Base-by-base conservation (phyloP, 2,797 vertebrate genomes). In the Sylvia borin region DNA sequence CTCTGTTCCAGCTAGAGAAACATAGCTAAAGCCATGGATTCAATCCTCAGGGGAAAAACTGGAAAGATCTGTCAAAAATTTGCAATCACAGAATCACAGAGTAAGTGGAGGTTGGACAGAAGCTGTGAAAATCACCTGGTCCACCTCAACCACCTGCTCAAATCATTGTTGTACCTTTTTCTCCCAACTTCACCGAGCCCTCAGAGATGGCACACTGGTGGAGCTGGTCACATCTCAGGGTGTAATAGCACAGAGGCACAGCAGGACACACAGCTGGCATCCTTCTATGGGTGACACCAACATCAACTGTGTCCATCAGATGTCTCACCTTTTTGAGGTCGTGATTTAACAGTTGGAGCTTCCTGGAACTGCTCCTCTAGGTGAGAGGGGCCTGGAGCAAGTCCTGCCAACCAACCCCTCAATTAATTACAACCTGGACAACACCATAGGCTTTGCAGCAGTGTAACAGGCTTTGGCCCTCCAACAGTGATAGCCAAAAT, bases 201-300 rank as follows among this genome's bases (percentile, higher is more conserved):
- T 32, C 5, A 2, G 82, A 42, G 57, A 62, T 27, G 27, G 45
- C 70, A 8, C 0, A 0, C 26, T 11, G 26, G 10, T 17, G 19
- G 26, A 38, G 50, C 27, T 29, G 34, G 13, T 42, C 70, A 42
- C 1, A 0, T 11, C 22, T 32, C 53, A 16, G 81, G n/a, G 27
- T 40, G 19, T 15, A 13, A 42, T 3, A 54, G 36, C 62, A 72
- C 45, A 62, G 64, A 50, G 26, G 36, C 22, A 42, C 32, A 50
- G 89, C 47, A 76, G 68, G 55, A 76, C 38, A 19, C 5, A 22
- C 11, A 50, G 60, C 51, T 34, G 36, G 13, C 26, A 12, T 29
- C 14, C 24, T 72, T 15, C 54, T 65, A 0, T 10, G 31, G 53
- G 38, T 34, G 40, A n/a, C 26, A 71, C 4, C 34, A 36, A 22